These are phyloP conservation scores for Clarias pachynema DNA, from an alignment of 2,797 vertebrate genomes.

Conservation along the genomic window DNA sequence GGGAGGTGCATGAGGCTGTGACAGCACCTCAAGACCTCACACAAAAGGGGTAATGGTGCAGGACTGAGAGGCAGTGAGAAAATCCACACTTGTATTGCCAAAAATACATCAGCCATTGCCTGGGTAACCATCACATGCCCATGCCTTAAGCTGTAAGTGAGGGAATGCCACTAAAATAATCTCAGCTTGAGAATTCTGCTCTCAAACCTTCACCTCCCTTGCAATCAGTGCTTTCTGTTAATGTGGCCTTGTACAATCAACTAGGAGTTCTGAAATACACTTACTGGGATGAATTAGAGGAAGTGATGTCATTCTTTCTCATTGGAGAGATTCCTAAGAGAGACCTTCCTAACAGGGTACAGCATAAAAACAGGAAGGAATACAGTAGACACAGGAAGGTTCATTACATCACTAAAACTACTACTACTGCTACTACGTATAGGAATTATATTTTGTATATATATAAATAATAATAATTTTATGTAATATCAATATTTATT, in stretches of 20 bases:
- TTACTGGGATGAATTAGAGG: background rate
- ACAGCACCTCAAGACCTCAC: slow-evolving; percentile 59
- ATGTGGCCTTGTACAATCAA: background rate
- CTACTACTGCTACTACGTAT: background rate
- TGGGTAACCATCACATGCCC: slow-evolving; percentile 55
- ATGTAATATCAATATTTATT: too few species aligned
- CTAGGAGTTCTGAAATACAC: background rate
- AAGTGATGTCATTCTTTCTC: background rate
- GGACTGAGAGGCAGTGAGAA: slow-evolving; percentile 61
- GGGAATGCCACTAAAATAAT: slow-evolving; percentile 41
- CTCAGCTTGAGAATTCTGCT: slow-evolving; percentile 3
- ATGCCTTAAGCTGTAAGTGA: slow-evolving; percentile 42
- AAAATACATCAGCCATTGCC: slow-evolving; percentile 68
- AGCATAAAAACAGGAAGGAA: background rate
- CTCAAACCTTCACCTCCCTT: slow-evolving; percentile 20
- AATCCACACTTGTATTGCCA: slow-evolving; percentile 65
- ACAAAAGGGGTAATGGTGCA: slow-evolving; percentile 72
- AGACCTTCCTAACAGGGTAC: background rate
- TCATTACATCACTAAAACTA: background rate
- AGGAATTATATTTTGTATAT: background rate
- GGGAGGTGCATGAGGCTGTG: slow-evolving; percentile 58
- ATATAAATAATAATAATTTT: too few species aligned
- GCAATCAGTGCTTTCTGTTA: background rate
- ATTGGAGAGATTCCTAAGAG: background rate
- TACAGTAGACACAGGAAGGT: background rate